Evolutionary conservation across 2,888 invertebrate genomes (phyloP).

Genomic region (Cheilosia vulpina): DNA sequence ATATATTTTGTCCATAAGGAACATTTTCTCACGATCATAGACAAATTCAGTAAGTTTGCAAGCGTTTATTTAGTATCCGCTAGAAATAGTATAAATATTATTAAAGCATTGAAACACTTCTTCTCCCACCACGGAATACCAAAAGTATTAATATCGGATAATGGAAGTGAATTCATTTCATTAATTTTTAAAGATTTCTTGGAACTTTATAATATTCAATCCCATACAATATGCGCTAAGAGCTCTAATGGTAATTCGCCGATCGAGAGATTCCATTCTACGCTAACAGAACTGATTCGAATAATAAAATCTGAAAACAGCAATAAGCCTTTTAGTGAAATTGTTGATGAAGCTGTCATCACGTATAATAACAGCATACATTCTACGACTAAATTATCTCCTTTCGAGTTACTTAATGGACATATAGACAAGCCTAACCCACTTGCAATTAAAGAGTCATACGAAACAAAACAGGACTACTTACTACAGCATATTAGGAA

Average conservation of each 20-base stretch:
- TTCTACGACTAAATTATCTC: constrained; percentile 49
- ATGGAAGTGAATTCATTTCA: constrained; percentile 53
- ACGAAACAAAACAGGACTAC: constrained; percentile 28
- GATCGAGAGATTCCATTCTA: constrained; percentile 67
- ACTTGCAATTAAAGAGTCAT: constrained; percentile 25
- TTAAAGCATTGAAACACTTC: constrained; percentile 48
- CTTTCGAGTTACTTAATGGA: constrained; percentile 21
- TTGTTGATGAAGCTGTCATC: constrained; percentile 50
- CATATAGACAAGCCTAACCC: background rate
- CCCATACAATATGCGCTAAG: constrained; percentile 49
- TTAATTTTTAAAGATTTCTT: constrained; percentile 34
- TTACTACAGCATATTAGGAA: constrained; percentile 5
- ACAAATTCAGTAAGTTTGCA: constrained; percentile 53
- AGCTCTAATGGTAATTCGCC: constrained; percentile 58
- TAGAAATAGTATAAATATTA: constrained; percentile 55
- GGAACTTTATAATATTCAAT: constrained; percentile 36
- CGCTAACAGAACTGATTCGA: constrained; percentile 47
- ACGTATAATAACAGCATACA: constrained; percentile 38
- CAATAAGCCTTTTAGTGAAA: constrained; percentile 40
- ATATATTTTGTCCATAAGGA: constrained; percentile 28
- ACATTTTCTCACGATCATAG: constrained; percentile 41
- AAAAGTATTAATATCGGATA: constrained; percentile 44
- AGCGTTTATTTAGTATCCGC: constrained; percentile 36
- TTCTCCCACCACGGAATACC: constrained; percentile 58
- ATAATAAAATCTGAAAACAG: constrained; percentile 54